Conservation (phyloP, 2,888 invertebrate species). For the Thalpophila matura region DNA sequence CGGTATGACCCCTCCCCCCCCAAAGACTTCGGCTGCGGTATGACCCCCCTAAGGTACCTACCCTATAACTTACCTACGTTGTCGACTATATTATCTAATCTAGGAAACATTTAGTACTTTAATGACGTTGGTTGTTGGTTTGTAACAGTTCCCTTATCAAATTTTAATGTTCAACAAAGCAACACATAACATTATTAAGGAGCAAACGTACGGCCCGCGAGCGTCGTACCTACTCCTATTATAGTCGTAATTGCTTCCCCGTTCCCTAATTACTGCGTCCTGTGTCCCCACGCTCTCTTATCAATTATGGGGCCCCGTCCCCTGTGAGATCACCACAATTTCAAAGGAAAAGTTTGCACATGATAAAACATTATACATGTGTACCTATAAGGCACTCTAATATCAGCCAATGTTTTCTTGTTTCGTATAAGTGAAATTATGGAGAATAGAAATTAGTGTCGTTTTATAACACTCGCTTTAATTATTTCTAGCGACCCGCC, state of each 20-base stretch:
- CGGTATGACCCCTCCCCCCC: too few species aligned
- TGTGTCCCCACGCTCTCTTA: conserved; percentile 72
- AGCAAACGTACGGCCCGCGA: conserved; percentile 63
- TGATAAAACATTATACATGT: conserved; percentile 6
- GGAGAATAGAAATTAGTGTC: conserved; percentile 12
- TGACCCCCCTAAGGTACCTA: too few species aligned
- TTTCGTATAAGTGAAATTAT: conserved; percentile 5
- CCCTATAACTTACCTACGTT: too few species aligned
- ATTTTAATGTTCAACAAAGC: conserved; percentile 47
- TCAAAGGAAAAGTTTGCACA: conserved; percentile 64
- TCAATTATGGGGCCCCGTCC: conserved; percentile 73
- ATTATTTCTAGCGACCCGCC: too few species aligned
- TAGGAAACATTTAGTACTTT: not conserved
- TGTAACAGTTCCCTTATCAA: conserved; percentile 30
- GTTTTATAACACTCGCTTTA: not conserved
- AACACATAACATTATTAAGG: conserved; percentile 63
- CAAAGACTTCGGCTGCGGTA: too few species aligned
- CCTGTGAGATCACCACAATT: conserved; percentile 65
- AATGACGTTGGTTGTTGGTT: conserved; percentile 26
- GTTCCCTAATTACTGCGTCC: conserved; percentile 80
- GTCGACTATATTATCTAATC: too few species aligned
- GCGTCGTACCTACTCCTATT: conserved; percentile 72
- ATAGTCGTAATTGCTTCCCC: conserved; percentile 79
- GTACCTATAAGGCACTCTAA: conserved; percentile 19
- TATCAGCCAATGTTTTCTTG: conserved; percentile 33